Evolutionary conservation across 2,113 vertebrate genomes (phyloP).

Genomic region (Equus quagga): DNA sequence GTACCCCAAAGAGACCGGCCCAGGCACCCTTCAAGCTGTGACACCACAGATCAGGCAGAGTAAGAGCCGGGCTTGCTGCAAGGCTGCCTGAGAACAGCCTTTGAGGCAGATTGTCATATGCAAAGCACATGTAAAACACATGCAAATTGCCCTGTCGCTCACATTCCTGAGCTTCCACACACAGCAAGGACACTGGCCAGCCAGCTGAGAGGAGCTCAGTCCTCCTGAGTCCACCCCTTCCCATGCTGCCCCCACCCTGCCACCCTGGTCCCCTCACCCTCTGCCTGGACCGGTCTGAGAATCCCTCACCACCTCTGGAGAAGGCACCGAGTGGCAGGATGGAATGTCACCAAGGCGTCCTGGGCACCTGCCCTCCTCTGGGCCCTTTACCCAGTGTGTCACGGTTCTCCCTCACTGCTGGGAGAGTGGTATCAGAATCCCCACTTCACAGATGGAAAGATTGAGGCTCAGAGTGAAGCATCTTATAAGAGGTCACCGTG

Average conservation of each 20-base stretch:
- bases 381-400: not conserved
- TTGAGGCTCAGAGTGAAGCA: not conserved
- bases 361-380: not conserved
- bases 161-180: not conserved
- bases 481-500: not conserved
- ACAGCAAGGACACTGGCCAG: not conserved
- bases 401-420: not conserved
- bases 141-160: not conserved
- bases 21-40: not conserved
- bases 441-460: not conserved
- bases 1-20: not conserved
- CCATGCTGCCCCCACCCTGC: fast-evolving
- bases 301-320: not conserved
- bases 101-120: not conserved
- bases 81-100: conserved; percentile 4
- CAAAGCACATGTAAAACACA: conserved; percentile 4
- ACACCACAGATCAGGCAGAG: not conserved
- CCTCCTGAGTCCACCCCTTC: not conserved
- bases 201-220: not conserved
- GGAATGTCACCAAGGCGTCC: fast-evolving
- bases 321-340: not conserved
- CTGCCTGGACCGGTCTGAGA: not conserved
- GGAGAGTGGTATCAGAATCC: not conserved
- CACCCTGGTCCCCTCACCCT: not conserved
- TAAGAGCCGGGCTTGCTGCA: not conserved